Evolutionary conservation across 2,113 vertebrate genomes (phyloP), one percentile per base, ranked within the genome.

Genomic region (Sclerurus mexicanus): DNA sequence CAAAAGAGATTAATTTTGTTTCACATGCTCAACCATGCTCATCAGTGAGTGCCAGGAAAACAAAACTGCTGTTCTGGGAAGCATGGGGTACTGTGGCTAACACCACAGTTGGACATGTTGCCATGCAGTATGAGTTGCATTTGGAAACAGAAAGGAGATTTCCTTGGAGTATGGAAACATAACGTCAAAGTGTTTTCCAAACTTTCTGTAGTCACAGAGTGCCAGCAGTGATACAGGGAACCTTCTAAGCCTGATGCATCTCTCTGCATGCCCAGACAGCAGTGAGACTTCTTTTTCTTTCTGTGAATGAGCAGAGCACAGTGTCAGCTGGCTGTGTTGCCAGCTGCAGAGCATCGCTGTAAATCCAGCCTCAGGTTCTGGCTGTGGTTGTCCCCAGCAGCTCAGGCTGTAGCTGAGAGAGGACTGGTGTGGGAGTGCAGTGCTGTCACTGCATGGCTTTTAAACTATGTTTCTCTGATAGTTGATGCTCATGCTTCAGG

Each of bases 31-130:
- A 21, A 42, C 55, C 13, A 4, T 53, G 19, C 24, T 69, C 1
- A 5, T 16, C 55, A 71, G 33, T 1, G 1, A 73, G 44, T 44
- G 14, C 37, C 25, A 73, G 63, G n/a, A 86, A 39, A 83, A 31
- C 5, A 42, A 17, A 90, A 9, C 22, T 66, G 46, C 28, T 24
- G 0, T 85, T 87, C 30, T 92, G 67, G 31, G 55, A 83, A 77
- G n/a, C 16, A 20, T n/a, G 9, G 42, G 58, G 12, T 37, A 3
- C 17, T 49, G 52, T 3, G 6, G 24, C 42, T 60, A 35, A 33
- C 60, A 4, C 8, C 16, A 5, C 27, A 33, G 33, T 3, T 72
- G 35, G 18, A 10, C 0, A 0, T 28, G 4, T 5, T 64, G 3
- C 20, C 2, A 1, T 17, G 49, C 15, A 46, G 44, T n/a, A 40